phyloP scores from a whole-genome alignment of 2,113 vertebrate species.

The Caracal caracal region DNA sequence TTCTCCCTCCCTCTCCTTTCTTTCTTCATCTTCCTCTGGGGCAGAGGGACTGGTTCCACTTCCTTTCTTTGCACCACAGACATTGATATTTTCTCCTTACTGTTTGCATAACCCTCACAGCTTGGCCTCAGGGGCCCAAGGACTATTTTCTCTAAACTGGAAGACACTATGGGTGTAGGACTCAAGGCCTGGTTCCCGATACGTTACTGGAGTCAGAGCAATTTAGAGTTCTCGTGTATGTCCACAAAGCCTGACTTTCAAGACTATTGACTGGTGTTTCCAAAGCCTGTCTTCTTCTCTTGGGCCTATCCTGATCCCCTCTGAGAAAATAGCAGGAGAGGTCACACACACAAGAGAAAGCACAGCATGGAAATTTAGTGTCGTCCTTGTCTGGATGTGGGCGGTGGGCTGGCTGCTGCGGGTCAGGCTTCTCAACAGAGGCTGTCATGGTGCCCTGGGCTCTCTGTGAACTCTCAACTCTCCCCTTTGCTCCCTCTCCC shows the following conservation, averaged over 20 bases:
- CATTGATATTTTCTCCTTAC: neutral
- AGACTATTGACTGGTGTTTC: neutral
- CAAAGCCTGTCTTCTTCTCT: neutral
- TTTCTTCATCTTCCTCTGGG: neutral
- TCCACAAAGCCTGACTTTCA: neutral
- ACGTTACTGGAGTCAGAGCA: fast-evolving
- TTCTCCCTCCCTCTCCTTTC: neutral
- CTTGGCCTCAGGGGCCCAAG: neutral
- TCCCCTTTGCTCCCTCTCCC: neutral
- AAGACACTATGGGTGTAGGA: neutral
- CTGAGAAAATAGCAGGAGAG: neutral
- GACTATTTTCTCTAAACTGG: neutral
- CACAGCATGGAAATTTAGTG: fast-evolving
- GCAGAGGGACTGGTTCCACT: neutral
- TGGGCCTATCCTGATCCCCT: neutral
- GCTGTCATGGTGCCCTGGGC: fast-evolving
- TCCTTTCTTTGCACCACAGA: neutral
- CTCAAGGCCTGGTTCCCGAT: fast-evolving
- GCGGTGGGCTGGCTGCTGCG: neutral
- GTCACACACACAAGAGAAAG: neutral
- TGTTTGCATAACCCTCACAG: neutral
- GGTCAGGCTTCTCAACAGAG: neutral
- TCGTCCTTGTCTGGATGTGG: fast-evolving
- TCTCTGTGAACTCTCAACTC: neutral
- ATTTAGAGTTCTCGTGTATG: neutral